phyloP scores from a whole-genome alignment of 2,888 invertebrate species.

The Bombylius major region DNA sequence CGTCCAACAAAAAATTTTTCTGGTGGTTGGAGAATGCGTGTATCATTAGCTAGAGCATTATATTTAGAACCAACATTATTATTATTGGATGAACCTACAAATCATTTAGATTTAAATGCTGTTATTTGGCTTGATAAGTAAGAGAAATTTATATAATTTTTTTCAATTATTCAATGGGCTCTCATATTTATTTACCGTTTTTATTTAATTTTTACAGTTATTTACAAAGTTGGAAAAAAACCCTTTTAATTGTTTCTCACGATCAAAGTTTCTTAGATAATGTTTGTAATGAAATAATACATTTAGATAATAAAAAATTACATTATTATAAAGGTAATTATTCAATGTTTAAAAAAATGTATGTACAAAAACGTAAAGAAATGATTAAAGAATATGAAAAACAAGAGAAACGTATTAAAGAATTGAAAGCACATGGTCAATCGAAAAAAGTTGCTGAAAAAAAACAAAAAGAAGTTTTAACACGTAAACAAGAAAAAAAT shows the following conservation, averaged over 20 bases:
- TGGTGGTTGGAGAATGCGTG: slow-evolving; percentile 98
- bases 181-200: background rate
- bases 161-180: slow-evolving; percentile 10
- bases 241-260: slow-evolving; percentile 94
- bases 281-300: slow-evolving; percentile 97
- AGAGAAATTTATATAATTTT: slow-evolving; percentile 27
- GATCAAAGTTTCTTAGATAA: slow-evolving; percentile 99
- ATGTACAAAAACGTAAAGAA: slow-evolving; percentile 87
- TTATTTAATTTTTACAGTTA: slow-evolving; percentile 46
- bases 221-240: slow-evolving; percentile 97
- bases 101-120: slow-evolving; percentile 97
- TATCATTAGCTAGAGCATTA: slow-evolving; percentile 89
- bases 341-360: slow-evolving; percentile 98
- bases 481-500: slow-evolving; percentile 87
- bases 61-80: slow-evolving; percentile 96
- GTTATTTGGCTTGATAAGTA: slow-evolving; percentile 99
- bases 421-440: slow-evolving; percentile 87
- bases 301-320: slow-evolving; percentile 86
- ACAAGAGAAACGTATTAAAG: slow-evolving; percentile 91
- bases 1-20: slow-evolving; percentile 81
- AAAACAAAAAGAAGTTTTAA: slow-evolving; percentile 82
- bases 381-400: slow-evolving; percentile 96
- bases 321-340: slow-evolving; percentile 97
- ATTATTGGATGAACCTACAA: slow-evolving; percentile 96
- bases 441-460: slow-evolving; percentile 90